Evolutionary conservation across 2,888 invertebrate genomes (phyloP), one percentile per base, ranked within the genome.

Genomic region (Brachypalpus laphriformis): DNA sequence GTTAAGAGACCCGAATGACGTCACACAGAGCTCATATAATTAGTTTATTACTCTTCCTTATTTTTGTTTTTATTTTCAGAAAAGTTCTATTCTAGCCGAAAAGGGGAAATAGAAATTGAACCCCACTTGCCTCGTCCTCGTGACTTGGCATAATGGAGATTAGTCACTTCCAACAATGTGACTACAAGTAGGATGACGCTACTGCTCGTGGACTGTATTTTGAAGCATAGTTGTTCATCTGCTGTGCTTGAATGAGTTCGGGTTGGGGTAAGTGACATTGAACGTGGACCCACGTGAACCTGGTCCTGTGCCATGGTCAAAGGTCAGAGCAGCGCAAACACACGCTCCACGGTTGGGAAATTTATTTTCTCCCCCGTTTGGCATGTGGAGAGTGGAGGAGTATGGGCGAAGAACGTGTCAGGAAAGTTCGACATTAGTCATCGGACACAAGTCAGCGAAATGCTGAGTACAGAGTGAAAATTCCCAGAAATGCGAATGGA

Each of bases 221-320:
- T 11, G 5, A 37, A 1, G 1, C 37, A 11, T 37, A n/a, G 8
- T 31, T 31, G 42, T 65, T 40, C 42, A 9, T 34, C 5, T 34
- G 20, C 20, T n/a, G n/a, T n/a, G 25, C 18, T 31, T 61, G 16
- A 45, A 8, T 54, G 34, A 47, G 25, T 25, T 8, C 7, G 2
- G 42, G 54, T 56, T 28, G 9, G 63, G 56, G 47, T 72, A 71
- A 51, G 65, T 76, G 83, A 70, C 83, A 83, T 80, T 83, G 83
- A 74, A 80, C 68, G 37, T 78, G 77, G 78, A 78, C 83, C 77
- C 74, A 57, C 56, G 70, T 83, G 83, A 83, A 83, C 83, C 37
- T 74, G 57, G 42, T 49, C 78, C 74, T 74, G 57, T 51, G 42
- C 78, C 74, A 74, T 80, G 83, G 83, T 70, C 83, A 83, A 83